phyloP scores from a whole-genome alignment of 2,113 vertebrate genomes.

The Gopherus flavomarginatus region DNA sequence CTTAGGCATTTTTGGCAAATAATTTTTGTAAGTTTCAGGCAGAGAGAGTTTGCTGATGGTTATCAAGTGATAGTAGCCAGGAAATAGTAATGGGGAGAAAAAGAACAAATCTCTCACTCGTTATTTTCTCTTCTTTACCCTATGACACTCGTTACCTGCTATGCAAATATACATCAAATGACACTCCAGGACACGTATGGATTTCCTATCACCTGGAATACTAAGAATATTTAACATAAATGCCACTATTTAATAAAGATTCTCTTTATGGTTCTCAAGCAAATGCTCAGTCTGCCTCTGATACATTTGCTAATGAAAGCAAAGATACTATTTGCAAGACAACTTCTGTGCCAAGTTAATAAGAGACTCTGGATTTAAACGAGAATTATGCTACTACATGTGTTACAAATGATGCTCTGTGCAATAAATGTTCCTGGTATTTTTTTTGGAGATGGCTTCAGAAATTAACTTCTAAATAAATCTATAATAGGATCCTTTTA shows the following conservation, averaged over 20 bases:
- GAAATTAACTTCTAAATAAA: not conserved
- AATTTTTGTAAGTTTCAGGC: conserved; percentile 4
- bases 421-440: conserved; percentile 7
- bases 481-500: not conserved
- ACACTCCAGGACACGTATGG: not conserved
- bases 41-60: not conserved
- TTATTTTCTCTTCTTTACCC: conserved; percentile 34
- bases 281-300: not conserved
- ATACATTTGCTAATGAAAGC: not conserved
- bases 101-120: conserved; percentile 5
- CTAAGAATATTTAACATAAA: conserved; percentile 10
- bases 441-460: conserved; percentile 26
- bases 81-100: not conserved
- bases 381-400: not conserved
- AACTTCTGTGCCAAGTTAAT: conserved; percentile 38
- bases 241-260: not conserved
- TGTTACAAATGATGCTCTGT: conserved; percentile 28
- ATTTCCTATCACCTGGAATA: conserved; percentile 35
- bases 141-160: conserved; percentile 34
- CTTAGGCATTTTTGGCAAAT: not conserved
- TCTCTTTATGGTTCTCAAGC: not conserved
- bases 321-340: not conserved
- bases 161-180: conserved; percentile 38
- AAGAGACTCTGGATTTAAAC: conserved; percentile 54
- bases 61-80: conserved; percentile 17